Conservation (phyloP, 2,888 invertebrate species). For the Tholera decimalis region DNA sequence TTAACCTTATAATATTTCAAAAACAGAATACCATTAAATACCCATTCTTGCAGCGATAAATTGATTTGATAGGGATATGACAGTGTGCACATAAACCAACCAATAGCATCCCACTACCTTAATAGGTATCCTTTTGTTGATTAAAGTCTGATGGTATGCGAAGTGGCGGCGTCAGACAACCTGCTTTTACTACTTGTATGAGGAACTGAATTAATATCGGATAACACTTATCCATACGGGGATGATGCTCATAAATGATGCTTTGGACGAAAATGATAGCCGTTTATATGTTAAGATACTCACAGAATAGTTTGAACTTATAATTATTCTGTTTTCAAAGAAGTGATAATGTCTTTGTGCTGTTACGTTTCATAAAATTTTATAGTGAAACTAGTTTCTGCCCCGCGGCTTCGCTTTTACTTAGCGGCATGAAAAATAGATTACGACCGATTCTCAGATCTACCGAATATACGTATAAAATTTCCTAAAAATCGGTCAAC, state of each 20-base stretch:
- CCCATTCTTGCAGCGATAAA: background rate
- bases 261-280: background rate
- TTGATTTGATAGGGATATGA: slow-evolving; percentile 8
- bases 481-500: too few species aligned
- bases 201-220: slow-evolving; percentile 42
- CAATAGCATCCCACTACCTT: slow-evolving; percentile 48
- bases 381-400: too few species aligned
- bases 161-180: slow-evolving; percentile 40
- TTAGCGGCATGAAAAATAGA: too few species aligned
- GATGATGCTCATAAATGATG: background rate
- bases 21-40: too few species aligned
- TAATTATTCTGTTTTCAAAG: slow-evolving; percentile 5
- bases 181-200: slow-evolving; percentile 43
- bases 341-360: slow-evolving; percentile 7
- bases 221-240: slow-evolving; percentile 14
- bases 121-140: slow-evolving; percentile 73
- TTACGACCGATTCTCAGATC: too few species aligned
- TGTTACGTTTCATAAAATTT: slow-evolving; percentile 16
- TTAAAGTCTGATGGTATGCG: slow-evolving; percentile 57
- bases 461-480: too few species aligned
- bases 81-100: slow-evolving; percentile 15
- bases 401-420: too few species aligned
- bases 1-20: too few species aligned
- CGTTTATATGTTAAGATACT: background rate
- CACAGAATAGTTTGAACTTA: background rate